A percentile compares a stretch with the other conserved stretches of the same genome.
Conservation (phyloP, 1,140 invertebrate genomes). For the Onthophagus taurus region DNA sequence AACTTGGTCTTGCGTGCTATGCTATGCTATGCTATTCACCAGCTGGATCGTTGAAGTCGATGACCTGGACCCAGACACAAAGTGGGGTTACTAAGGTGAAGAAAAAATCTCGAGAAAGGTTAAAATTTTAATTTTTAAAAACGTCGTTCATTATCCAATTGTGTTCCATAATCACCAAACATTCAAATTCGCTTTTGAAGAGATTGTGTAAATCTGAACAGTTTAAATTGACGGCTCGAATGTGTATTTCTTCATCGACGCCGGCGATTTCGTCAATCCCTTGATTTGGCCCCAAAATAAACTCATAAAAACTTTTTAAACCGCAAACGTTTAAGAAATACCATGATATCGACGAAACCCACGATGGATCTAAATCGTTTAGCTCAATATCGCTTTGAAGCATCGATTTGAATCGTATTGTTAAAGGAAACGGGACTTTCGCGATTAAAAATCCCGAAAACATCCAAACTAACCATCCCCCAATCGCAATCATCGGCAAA, state of each 20-base stretch:
- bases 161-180: constrained; percentile 5
- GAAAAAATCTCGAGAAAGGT: too few species aligned
- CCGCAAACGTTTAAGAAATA: constrained; percentile 99
- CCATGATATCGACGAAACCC: constrained; percentile 99
- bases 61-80: too few species aligned
- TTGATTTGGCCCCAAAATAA: constrained; percentile 67
- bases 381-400: constrained; percentile 93
- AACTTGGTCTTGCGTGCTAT: too few species aligned
- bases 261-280: background rate
- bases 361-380: constrained; percentile 87
- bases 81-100: too few species aligned
- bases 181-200: constrained; percentile 8
- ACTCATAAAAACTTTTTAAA: constrained; percentile 87
- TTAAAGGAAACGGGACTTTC: constrained; percentile 96
- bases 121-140: too few species aligned
- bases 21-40: too few species aligned
- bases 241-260: background rate
- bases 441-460: constrained; percentile 95
- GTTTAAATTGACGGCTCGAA: background rate
- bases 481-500: constrained; percentile 93
- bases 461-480: constrained; percentile 99
- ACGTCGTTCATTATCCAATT: constrained; percentile 10
- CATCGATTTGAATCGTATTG: constrained; percentile 96
- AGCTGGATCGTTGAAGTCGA: too few species aligned
- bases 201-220: constrained; percentile 6